phyloP scores from a whole-genome alignment of 2,797 vertebrate genomes.

The Spea hammondii region DNA sequence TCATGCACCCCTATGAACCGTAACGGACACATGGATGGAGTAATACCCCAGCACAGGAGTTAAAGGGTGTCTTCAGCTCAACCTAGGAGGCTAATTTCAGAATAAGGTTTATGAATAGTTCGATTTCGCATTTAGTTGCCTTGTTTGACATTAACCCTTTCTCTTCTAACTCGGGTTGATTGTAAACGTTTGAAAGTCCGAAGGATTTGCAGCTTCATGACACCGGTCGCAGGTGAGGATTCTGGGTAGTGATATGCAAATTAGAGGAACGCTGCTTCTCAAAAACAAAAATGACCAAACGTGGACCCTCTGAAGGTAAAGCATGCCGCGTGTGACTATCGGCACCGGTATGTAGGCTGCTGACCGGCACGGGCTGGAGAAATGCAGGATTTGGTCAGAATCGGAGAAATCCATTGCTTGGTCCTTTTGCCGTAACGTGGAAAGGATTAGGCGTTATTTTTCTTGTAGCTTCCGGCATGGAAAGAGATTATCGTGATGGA shows the following conservation, averaged over 20 bases:
- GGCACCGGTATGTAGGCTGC: not conserved
- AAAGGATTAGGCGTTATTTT: constrained; percentile 56
- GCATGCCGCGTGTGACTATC: not conserved
- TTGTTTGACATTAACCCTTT: too few species aligned
- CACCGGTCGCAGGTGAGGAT: constrained; percentile 19
- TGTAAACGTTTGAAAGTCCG: not conserved
- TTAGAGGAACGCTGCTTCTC: not conserved
- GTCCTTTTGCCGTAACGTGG: not conserved
- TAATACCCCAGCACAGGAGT: too few species aligned
- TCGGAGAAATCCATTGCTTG: too few species aligned
- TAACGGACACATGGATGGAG: too few species aligned
- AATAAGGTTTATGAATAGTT: too few species aligned
- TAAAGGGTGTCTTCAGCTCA: too few species aligned
- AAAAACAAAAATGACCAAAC: not conserved
- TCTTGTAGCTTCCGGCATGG: constrained; percentile 56
- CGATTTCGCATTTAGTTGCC: too few species aligned
- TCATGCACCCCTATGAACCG: too few species aligned
- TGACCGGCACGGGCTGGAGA: not conserved
- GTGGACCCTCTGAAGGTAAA: not conserved
- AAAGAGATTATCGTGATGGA: constrained; percentile 52
- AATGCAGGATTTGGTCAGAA: too few species aligned
- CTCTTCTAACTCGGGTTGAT: too few species aligned
- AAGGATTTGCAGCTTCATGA: constrained; percentile 35
- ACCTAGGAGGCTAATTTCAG: too few species aligned
- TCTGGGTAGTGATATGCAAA: constrained; percentile 39